phyloP scores from a whole-genome alignment of 1,140 invertebrate species.

The Palaemon carinicauda region DNA sequence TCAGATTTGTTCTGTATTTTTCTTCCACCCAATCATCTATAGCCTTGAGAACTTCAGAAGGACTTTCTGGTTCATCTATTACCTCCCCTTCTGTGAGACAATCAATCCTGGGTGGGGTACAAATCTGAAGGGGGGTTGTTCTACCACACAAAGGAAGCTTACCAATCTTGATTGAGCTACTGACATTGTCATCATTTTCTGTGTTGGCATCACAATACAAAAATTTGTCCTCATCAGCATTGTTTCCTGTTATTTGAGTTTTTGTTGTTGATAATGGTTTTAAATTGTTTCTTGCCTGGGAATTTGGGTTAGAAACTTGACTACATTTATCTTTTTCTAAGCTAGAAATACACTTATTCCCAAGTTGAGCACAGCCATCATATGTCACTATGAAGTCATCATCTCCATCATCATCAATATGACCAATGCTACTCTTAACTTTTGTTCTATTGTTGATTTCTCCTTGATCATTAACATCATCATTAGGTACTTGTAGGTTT shows the following conservation, averaged over 20 bases:
- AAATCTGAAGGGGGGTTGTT: neutral
- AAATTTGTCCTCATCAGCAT: no score
- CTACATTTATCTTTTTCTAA: neutral
- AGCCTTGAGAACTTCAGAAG: constrained; percentile 11
- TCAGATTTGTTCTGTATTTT: neutral
- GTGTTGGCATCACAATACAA: no score
- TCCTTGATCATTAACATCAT: neutral
- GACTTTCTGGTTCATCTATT: constrained; percentile 14
- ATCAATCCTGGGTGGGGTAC: neutral
- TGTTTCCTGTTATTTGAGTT: no score
- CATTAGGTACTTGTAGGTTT: neutral
- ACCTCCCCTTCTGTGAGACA: neutral
- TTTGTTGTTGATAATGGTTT: no score
- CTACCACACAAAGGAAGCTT: no score
- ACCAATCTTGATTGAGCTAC: no score
- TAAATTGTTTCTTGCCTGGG: no score
- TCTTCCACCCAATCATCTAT: constrained; percentile 10
- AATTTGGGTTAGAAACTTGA: no score
- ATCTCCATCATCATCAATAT: constrained; percentile 1
- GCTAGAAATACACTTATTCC: neutral
- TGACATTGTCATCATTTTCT: no score
- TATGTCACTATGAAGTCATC: neutral
- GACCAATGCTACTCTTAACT: neutral
- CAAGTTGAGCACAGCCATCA: neutral
- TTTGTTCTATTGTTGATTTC: neutral